Evolutionary conservation across 2,113 vertebrate species (phyloP), one percentile per base, ranked within the genome.

Genomic region (Anarrhichthys ocellatus): DNA sequence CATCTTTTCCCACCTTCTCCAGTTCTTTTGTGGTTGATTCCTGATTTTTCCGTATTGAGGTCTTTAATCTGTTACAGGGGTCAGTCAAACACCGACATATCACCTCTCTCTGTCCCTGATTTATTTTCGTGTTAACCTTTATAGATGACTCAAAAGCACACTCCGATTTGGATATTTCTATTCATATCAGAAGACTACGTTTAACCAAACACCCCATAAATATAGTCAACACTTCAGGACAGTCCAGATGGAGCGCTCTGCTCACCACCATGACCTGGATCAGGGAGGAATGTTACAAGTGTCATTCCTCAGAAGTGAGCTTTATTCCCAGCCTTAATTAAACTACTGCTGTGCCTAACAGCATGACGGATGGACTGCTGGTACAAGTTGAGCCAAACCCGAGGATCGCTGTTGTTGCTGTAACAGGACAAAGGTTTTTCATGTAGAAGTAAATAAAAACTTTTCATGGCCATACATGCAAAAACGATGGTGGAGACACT

Each of bases 151-250:
- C 36, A 24, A 42, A 24, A 4, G 69, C 6, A 52, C 52, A 10
- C 9, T 22, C 48, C 7, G 5, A 65, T 65, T 15, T 32, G 50
- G n/a, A 48, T 70, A 48, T 32, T 54, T 78, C 5, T 22, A 14
- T 65, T 76, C 32, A 70, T 32, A 46, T 34, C 63, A 38, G 42
- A 29, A 10, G n/a, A 20, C n/a, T 27, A 22, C 15, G 46, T 38
- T 58, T 20, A 48, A 48, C 48, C 59, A 70, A 42, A 24, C 73
- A 63, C 40, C 22, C 17, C 38, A 44, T 82, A 62, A 46, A 82
- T 46, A 22, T 11, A 44, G 65, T 63, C 44, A 54, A 36, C 44
- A 56, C 44, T 63, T 52, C 1, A 24, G n/a, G 64, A 52, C 72
- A 15, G 32, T 40, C 40, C 29, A 29, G 54, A 44, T 59, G 65